Base-by-base conservation (phyloP, 2,888 invertebrate species). In the Amitus sp. region DNA sequence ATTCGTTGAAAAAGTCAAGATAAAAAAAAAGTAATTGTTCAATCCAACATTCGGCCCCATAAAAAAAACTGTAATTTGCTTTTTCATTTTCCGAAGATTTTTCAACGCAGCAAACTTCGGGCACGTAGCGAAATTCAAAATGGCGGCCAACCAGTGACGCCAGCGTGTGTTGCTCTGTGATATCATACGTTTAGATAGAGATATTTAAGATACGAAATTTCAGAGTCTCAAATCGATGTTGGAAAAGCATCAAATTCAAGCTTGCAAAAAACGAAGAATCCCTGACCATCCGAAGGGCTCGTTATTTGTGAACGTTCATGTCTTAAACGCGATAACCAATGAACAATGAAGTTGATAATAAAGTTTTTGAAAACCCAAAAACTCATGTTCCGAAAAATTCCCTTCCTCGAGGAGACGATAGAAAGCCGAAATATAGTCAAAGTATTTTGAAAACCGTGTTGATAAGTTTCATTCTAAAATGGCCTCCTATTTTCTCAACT, bases 111-210 rank as follows among this genome's bases (percentile, higher is more conserved):
- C 34, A n/a, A 34, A 12, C 28, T 10, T 34, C 13, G 12, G 6
- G 3, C 12, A 10, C 3, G 13, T 6, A 39, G 2, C 7, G 13
- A 39, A 39, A 10, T 42, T 20, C 42, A 47, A 43, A 56, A 47
- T 56, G 54, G 61, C 61, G 52, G 46, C n/a, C n/a, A 61, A 62
- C 66, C n/a, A 62, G 53, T 67, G 75, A 75, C 68, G 73, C 77
- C 74, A 79, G 75, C 75, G 77, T 75, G 76, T 76, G 78, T 78
- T 77, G 78, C 76, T 81, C 81, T 81, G 82, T 82, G 81, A 82
- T 82, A 81, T 72, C 73, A 76, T 81, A 81, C 74, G 76, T 74
- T 74, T 80, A 81, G 80, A 70, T 79, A 79, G 74, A 80, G 73
- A 76, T 80, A 80, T 76, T 79, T 78, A 74, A 72, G 70, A 77